These are phyloP conservation scores for Propithecus perrieri DNA, from an alignment of 2,797 vertebrate genomes.

Conservation along the genomic window DNA sequence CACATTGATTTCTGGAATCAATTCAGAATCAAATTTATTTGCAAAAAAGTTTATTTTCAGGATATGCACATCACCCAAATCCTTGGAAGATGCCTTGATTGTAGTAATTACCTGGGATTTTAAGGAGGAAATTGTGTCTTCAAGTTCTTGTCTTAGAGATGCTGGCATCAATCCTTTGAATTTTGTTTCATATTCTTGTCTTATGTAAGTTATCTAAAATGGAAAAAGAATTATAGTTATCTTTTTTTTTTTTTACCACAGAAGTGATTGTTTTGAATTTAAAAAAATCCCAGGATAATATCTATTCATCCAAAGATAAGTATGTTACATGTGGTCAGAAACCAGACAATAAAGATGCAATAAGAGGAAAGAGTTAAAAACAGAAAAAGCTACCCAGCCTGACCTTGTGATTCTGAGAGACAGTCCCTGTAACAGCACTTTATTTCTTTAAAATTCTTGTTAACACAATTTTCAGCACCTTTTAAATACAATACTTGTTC, in stretches of 20 bases:
- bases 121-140: constrained; percentile 95
- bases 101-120: constrained; percentile 92
- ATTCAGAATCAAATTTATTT: background rate
- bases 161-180: constrained; percentile 95
- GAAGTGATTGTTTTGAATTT: constrained; percentile 23
- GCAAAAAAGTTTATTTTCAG: background rate
- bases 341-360: background rate
- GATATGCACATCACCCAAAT: background rate
- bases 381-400: background rate
- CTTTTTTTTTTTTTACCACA: background rate
- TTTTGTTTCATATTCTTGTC: constrained; percentile 92
- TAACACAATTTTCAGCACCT: background rate
- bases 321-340: background rate
- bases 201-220: constrained; percentile 90
- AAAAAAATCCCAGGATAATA: background rate
- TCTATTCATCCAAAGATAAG: background rate
- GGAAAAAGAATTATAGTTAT: constrained; percentile 22
- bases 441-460: background rate
- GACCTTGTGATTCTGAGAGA: background rate
- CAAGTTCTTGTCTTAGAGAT: constrained; percentile 91
- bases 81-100: background rate
- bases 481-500: background rate
- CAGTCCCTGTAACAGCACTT: background rate
- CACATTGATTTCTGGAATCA: background rate
- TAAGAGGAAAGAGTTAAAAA: background rate